Percentiles rank a stretch among this genome's conserved stretches.
Evolutionary conservation across 2,888 invertebrate species (phyloP).

Genomic region (Rotaria sp.): DNA sequence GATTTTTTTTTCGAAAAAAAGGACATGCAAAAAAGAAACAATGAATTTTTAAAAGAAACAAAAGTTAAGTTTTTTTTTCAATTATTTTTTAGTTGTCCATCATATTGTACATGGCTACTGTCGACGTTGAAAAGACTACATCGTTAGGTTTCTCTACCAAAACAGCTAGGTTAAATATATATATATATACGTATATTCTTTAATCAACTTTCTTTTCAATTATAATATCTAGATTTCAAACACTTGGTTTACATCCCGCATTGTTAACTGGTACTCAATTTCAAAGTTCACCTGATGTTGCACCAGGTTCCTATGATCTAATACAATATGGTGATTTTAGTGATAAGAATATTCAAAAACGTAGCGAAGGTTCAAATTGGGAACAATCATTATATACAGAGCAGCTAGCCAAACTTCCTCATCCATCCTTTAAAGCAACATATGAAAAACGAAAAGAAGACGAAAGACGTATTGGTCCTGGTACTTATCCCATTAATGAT

Average conservation of each 20-base stretch:
- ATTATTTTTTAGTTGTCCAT: neutral
- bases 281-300: neutral
- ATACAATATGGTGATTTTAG: conserved; percentile 37
- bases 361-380: conserved; percentile 34
- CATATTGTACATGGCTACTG: neutral
- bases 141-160: neutral
- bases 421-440: conserved; percentile 20
- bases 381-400: conserved; percentile 31
- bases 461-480: conserved; percentile 35
- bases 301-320: conserved; percentile 34
- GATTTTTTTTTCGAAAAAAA: no score
- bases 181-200: neutral
- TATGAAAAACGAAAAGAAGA: conserved; percentile 33
- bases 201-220: no score
- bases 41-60: neutral
- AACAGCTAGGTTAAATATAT: neutral
- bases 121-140: neutral
- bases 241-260: neutral
- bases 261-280: neutral
- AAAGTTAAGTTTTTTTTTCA: neutral
- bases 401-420: conserved; percentile 37
- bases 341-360: conserved; percentile 18
- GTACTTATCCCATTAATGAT: conserved; percentile 30
- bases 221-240: neutral
- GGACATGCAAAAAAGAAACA: no score